Evolutionary conservation across 2,888 invertebrate species (phyloP), one percentile per base, ranked within the genome.

Genomic region (Zele albiditarsus): DNA sequence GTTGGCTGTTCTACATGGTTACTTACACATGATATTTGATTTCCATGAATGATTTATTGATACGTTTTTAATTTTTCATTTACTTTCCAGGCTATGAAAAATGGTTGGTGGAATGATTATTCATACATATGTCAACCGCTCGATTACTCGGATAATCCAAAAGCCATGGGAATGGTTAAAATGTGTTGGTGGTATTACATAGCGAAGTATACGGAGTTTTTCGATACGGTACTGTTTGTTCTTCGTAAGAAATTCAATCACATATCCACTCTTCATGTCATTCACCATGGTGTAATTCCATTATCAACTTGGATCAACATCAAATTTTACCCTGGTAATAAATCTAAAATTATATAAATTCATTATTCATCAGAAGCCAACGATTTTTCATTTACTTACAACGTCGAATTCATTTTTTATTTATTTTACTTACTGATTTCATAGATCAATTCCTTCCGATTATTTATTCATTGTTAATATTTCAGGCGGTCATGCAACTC

Each of bases 151-250:
- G 89, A 89, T 71, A 89, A 90, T 76, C 94, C 94, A 0, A 84
- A 90, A 72, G 95, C 95, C 23, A 75, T 95, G 83, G 91, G 94
- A 89, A 96, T 96, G 91, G 95, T 94, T 4, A 87, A 89, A 46
- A 96, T 95, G 42, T 96, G 97, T 87, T 98, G 97, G 97, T 96
- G 96, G 96, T 98, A 97, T 87, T 97, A 95, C 89, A 93, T 98
- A 85, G 96, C 97, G 33, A 98, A 98, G 90, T 97, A 98, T 89
- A 95, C 96, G 75, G 98, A 98, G 90, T 95, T 98, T 89, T 92
- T 96, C 81, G 98, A 98, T 89, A 98, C 98, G 72, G 93, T 97
- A 87, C 98, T 98, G 92, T 98, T 98, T 91, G 95, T 98, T 77
- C 91, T 98, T 91, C 92, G 98, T 74, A 98, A 98, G 92, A 97